Conservation (phyloP, 2,113 vertebrate genomes). For the Myrmophylax atrothorax region DNA sequence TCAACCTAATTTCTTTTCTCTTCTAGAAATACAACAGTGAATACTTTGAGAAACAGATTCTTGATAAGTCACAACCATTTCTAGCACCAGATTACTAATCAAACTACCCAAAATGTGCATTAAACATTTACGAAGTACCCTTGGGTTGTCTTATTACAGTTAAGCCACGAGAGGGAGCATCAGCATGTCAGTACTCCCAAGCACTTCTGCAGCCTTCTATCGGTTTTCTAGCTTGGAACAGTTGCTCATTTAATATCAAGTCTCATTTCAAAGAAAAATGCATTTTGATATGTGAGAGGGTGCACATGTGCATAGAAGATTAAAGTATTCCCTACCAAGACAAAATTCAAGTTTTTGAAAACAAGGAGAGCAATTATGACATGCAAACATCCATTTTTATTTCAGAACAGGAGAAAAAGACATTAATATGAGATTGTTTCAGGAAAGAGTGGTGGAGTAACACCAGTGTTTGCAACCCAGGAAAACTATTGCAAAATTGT, state of each 20-base stretch:
- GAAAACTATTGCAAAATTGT: background rate
- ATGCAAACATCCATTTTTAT: background rate
- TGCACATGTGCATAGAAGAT: background rate
- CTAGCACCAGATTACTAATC: background rate
- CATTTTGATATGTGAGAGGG: background rate
- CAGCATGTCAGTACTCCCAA: background rate
- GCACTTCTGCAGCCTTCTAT: background rate
- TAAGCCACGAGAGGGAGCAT: slow-evolving; percentile 68
- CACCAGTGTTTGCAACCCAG: background rate
- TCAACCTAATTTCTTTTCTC: background rate
- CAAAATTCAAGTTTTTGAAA: background rate
- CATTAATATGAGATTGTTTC: background rate
- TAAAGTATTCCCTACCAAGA: background rate
- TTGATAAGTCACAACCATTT: background rate
- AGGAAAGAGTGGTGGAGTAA: background rate
- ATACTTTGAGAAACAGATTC: background rate
- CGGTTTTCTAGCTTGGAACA: background rate
- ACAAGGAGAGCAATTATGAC: background rate
- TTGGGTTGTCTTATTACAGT: background rate
- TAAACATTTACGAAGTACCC: background rate
- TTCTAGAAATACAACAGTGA: background rate
- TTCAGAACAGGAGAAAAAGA: background rate
- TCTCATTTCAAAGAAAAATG: background rate
- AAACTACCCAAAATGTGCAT: background rate
- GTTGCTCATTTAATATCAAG: background rate